Conservation (phyloP, 2,888 invertebrate genomes). For the Salpingus planirostris region DNA sequence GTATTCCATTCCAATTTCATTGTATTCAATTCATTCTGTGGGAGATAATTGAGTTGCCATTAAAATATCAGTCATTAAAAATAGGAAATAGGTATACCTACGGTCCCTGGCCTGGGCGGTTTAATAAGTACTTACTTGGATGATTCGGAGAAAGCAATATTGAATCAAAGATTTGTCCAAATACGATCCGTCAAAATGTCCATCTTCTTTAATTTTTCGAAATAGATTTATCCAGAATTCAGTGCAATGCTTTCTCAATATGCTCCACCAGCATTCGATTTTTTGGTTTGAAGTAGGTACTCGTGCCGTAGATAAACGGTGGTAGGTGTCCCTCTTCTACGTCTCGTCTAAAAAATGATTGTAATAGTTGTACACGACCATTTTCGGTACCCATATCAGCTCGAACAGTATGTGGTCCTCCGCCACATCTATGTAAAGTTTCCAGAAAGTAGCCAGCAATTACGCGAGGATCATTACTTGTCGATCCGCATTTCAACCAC, state of each 20-base stretch:
- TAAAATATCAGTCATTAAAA: too few species aligned
- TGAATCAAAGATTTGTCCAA: not conserved
- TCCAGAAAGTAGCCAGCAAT: constrained; percentile 13
- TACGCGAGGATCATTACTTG: constrained; percentile 11
- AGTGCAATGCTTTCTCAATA: constrained; percentile 8
- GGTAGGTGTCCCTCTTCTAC: constrained; percentile 1
- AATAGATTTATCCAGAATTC: constrained; percentile 10
- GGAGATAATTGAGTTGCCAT: too few species aligned
- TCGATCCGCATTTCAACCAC: too few species aligned
- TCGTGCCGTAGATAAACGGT: constrained; percentile 6
- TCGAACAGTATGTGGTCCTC: constrained; percentile 10
- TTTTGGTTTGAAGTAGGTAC: constrained; percentile 5
- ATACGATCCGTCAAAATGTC: not conserved
- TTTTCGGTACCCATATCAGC: constrained; percentile 9
- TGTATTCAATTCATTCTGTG: too few species aligned
- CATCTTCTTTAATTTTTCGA: constrained; percentile 5
- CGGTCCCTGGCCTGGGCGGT: too few species aligned
- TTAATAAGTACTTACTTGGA: not conserved
- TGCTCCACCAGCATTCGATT: constrained; percentile 9
- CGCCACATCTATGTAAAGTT: constrained; percentile 5
- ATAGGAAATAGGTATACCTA: too few species aligned
- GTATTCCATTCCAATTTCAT: too few species aligned
- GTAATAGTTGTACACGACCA: not conserved
- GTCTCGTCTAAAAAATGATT: not conserved
- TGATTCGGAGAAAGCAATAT: not conserved